These are phyloP conservation scores for Phalacrocorax aristotelis DNA, from an alignment of 2,113 vertebrate species.

Conservation along the genomic window DNA sequence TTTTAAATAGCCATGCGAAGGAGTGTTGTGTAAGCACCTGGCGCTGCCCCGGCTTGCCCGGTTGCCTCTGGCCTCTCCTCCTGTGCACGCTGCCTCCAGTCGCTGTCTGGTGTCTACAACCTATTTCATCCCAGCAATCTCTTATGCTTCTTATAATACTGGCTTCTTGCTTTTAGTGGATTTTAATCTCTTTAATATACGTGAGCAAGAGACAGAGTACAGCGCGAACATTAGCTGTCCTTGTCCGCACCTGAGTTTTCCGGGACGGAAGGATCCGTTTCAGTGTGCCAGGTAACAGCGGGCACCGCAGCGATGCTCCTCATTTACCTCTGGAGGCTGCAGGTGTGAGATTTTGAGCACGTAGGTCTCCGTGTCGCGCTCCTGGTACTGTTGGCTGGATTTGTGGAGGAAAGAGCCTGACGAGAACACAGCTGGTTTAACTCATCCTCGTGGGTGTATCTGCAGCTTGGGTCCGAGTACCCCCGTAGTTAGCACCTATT, in stretches of 20 bases:
- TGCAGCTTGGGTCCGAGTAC: neutral
- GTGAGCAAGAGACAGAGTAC: neutral
- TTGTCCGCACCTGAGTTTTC: neutral
- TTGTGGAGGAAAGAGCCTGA: neutral
- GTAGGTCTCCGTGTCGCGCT: accelerated
- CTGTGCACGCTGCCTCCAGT: accelerated
- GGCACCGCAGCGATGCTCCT: accelerated
- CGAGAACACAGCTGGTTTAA: neutral
- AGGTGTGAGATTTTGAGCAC: neutral
- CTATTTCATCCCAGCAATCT: neutral
- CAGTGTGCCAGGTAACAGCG: accelerated
- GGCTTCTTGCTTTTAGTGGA: neutral
- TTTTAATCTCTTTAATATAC: neutral
- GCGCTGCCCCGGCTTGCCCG: neutral
- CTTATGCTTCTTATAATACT: neutral
- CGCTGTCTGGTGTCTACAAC: neutral
- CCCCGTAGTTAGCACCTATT: neutral
- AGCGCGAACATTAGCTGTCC: neutral
- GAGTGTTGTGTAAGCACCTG: neutral
- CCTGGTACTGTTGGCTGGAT: accelerated
- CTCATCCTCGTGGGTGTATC: neutral
- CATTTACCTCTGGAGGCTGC: neutral
- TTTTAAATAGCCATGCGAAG: neutral
- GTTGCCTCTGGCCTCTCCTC: neutral
- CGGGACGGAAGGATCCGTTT: accelerated